A percentile compares a stretch with the other conserved stretches of the same genome.
Evolutionary conservation across 2,888 invertebrate genomes (phyloP).

Genomic region (Dynastes hyllus): DNA sequence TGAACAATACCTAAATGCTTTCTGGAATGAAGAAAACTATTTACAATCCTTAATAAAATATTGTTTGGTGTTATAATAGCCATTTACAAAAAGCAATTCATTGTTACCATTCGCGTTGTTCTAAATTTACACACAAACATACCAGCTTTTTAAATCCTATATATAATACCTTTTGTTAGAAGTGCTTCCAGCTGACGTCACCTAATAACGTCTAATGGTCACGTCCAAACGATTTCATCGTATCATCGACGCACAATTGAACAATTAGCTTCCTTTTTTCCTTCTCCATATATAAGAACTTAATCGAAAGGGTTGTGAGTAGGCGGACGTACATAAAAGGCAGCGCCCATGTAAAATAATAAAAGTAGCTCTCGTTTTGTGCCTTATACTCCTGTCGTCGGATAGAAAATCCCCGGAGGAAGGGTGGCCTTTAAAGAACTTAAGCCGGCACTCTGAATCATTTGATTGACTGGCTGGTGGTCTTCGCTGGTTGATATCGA

Average conservation of each 20-base stretch:
- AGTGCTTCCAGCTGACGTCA: slow-evolving; percentile 13
- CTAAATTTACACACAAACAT: too few species aligned
- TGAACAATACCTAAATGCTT: too few species aligned
- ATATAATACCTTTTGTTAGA: too few species aligned
- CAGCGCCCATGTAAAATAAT: slow-evolving; percentile 40
- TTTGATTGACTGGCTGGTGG: slow-evolving; percentile 45
- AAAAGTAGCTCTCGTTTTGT: slow-evolving; percentile 32
- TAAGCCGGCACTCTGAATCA: slow-evolving; percentile 33
- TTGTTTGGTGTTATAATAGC: too few species aligned
- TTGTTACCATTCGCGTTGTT: too few species aligned
- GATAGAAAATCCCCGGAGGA: neutral
- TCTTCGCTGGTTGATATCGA: slow-evolving; percentile 34
- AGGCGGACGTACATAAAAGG: slow-evolving; percentile 42
- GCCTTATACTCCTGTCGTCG: neutral
- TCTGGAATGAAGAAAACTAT: too few species aligned
- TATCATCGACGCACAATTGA: slow-evolving; percentile 34
- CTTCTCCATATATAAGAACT: slow-evolving; percentile 27
- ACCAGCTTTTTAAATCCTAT: too few species aligned
- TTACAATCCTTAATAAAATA: too few species aligned
- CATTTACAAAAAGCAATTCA: too few species aligned
- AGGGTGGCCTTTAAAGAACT: slow-evolving; percentile 36
- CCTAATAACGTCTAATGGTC: slow-evolving; percentile 35
- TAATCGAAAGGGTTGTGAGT: slow-evolving; percentile 48
- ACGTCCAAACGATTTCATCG: slow-evolving; percentile 37
- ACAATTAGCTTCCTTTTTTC: slow-evolving; percentile 40